Evolutionary conservation across 2,888 invertebrate genomes (phyloP).

Genomic region (Odontocolon sp.): DNA sequence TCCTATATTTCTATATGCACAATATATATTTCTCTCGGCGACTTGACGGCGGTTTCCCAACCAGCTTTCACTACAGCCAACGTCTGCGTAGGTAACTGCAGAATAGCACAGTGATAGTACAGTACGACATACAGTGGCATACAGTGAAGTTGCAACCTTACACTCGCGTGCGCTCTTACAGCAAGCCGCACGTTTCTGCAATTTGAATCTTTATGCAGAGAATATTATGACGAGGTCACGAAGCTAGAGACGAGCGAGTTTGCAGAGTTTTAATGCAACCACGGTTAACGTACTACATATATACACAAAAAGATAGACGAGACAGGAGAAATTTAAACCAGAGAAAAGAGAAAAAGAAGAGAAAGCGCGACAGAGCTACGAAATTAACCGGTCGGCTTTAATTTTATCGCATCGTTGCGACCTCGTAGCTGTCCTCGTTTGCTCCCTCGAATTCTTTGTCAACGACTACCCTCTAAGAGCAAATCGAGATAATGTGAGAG

Average conservation of each 20-base stretch:
- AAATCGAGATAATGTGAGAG: background rate
- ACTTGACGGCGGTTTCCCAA: conserved; percentile 4
- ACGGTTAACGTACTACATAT: background rate
- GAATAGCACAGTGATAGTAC: background rate
- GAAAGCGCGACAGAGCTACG: background rate
- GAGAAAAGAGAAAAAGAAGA: background rate
- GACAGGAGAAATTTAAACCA: background rate
- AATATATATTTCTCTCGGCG: conserved; percentile 16
- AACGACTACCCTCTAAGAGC: background rate
- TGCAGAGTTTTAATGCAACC: conserved; percentile 26
- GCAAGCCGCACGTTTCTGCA: conserved; percentile 41
- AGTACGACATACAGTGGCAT: background rate
- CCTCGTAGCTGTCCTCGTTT: background rate
- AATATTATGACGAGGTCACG: conserved; percentile 32
- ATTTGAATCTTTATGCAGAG: conserved; percentile 29
- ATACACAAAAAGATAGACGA: background rate
- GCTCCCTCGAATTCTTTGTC: background rate
- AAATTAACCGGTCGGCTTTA: conserved; percentile 15
- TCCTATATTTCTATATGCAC: background rate
- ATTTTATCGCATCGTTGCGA: conserved; percentile 20
- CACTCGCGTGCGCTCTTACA: conserved; percentile 10
- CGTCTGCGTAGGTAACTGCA: background rate
- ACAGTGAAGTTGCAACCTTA: conserved; percentile 12
- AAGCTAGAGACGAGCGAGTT: conserved; percentile 21
- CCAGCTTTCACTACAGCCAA: background rate